Conservation (phyloP, 2,113 vertebrate genomes). For the Phaethornis superciliosus region DNA sequence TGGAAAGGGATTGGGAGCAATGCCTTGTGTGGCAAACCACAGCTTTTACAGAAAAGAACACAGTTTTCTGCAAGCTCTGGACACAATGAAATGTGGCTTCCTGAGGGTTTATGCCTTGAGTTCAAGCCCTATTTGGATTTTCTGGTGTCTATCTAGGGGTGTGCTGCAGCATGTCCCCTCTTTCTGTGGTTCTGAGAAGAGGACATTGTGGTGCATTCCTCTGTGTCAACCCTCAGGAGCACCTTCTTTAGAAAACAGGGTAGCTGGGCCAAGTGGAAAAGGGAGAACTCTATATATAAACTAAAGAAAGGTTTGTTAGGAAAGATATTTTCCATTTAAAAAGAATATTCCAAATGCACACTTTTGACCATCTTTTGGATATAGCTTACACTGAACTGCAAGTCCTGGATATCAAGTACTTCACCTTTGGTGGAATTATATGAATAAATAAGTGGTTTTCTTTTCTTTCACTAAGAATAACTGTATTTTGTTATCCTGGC, state of each 20-base stretch:
- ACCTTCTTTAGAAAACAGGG: neutral
- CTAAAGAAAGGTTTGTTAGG: neutral
- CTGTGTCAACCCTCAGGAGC: neutral
- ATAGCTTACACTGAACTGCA: neutral
- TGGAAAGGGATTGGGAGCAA: neutral
- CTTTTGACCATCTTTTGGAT: neutral
- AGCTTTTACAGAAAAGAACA: neutral
- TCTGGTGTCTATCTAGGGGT: neutral
- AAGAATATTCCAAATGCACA: neutral
- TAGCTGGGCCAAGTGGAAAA: neutral
- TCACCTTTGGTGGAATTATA: neutral
- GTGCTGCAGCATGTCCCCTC: rapidly evolving
- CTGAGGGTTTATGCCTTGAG: neutral
- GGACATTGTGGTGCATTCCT: neutral
- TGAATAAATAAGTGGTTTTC: neutral
- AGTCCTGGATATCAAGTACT: neutral
- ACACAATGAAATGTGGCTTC: neutral
- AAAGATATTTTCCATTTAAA: neutral
- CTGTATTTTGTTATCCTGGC: neutral
- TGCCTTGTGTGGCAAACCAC: neutral
- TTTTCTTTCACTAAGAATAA: neutral
- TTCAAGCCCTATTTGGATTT: rapidly evolving
- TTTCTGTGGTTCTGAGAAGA: neutral
- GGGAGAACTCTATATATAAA: neutral
- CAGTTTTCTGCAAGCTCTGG: neutral